A percentile compares a stretch with the other conserved stretches of the same genome.
These are phyloP conservation scores for Lasiurus borealis DNA, from an alignment of 2,113 vertebrate genomes.

Conservation along the genomic window DNA sequence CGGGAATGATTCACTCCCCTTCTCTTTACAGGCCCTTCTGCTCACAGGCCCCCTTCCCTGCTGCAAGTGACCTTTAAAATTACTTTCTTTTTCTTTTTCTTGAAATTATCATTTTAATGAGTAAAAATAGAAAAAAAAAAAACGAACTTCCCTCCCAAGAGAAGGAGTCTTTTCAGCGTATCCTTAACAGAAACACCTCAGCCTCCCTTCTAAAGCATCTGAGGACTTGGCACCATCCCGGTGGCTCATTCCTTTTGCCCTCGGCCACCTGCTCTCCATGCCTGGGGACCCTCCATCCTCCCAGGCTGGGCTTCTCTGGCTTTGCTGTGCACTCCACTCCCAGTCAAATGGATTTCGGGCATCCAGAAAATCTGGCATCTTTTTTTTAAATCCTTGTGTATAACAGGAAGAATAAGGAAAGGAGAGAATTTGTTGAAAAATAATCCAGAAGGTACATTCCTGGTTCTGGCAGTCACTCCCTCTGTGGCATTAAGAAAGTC, in stretches of 20 bases:
- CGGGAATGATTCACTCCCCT: neutral
- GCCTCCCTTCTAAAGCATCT: neutral
- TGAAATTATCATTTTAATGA: constrained; percentile 47
- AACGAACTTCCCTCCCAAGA: neutral
- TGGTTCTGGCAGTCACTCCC: neutral
- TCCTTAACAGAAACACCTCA: neutral
- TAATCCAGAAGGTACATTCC: neutral
- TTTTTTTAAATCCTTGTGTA: neutral
- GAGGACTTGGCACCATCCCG: neutral
- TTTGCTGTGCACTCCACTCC: neutral
- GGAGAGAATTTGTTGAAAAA: constrained; percentile 30
- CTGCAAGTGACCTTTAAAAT: neutral
- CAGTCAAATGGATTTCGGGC: neutral
- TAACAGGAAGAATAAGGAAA: neutral
- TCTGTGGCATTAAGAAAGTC: neutral
- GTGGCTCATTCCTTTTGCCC: neutral
- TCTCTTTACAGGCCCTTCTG: neutral
- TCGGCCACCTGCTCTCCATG: neutral
- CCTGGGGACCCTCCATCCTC: neutral
- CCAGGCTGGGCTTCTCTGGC: neutral
- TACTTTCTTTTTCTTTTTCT: neutral
- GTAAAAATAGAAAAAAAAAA: constrained; percentile 5
- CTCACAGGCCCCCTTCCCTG: neutral
- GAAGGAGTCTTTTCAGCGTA: neutral
- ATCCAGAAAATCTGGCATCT: neutral